Conservation (phyloP, 2,888 invertebrate genomes). For the Aromia moschata region DNA sequence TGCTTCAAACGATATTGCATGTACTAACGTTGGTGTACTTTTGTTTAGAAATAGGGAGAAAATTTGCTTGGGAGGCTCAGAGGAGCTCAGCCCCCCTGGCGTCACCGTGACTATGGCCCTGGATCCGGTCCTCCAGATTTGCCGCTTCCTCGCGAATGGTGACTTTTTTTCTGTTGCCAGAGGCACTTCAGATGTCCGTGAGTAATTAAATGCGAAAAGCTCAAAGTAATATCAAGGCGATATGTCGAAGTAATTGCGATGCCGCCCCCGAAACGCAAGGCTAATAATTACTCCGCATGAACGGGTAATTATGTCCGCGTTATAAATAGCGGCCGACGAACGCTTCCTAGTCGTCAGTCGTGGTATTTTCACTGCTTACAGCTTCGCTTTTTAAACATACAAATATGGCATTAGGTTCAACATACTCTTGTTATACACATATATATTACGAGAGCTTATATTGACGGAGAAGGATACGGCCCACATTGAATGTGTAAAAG, state of each 20-base stretch:
- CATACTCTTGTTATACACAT: slow-evolving; percentile 18
- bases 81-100: too few relatives aligned
- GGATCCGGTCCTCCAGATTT: too few relatives aligned
- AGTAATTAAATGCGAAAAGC: not conserved
- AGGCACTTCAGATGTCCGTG: not conserved
- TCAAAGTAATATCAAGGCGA: not conserved
- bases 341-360: slow-evolving; percentile 18
- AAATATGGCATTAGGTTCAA: slow-evolving; percentile 23
- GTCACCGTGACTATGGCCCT: too few relatives aligned
- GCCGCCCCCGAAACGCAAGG: slow-evolving; percentile 7
- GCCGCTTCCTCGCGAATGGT: too few relatives aligned
- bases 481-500: too few relatives aligned
- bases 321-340: not conserved
- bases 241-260: slow-evolving; percentile 1
- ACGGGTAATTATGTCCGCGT: not conserved
- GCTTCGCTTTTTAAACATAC: slow-evolving; percentile 10
- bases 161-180: too few relatives aligned
- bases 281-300: slow-evolving; percentile 1
- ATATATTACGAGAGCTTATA: slow-evolving; percentile 10
- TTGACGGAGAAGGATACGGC: not conserved
- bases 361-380: slow-evolving; percentile 12
- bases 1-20: too few relatives aligned
- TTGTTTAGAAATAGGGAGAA: too few relatives aligned
- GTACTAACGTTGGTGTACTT: too few relatives aligned
- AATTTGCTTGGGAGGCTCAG: too few relatives aligned